phyloP scores from a whole-genome alignment of 2,797 vertebrate genomes.

The Simalia tracyae region DNA sequence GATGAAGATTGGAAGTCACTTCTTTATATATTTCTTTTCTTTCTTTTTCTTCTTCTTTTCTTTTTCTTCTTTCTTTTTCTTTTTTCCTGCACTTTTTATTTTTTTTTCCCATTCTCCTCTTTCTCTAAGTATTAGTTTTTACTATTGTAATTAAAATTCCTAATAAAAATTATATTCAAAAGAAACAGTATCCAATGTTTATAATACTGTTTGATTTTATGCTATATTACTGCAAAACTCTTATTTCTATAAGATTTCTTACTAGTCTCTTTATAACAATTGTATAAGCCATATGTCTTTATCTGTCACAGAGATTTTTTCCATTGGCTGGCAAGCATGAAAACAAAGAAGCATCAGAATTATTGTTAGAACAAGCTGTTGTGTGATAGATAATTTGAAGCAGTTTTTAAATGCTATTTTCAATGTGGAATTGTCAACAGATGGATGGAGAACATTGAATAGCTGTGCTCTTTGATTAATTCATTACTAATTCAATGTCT shows the following conservation, averaged over 20 bases:
- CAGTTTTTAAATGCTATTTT: constrained; percentile 72
- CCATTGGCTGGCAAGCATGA: constrained; percentile 69
- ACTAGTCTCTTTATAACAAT: neutral
- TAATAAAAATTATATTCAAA: neutral
- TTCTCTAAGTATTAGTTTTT: neutral
- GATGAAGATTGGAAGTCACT: too few relatives aligned
- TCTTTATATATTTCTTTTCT: too few relatives aligned
- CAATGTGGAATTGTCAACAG: constrained; percentile 74
- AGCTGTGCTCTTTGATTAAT: constrained; percentile 66
- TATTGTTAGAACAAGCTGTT: constrained; percentile 76
- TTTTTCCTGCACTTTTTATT: neutral
- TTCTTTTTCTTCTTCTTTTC: too few relatives aligned
- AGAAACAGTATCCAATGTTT: neutral
- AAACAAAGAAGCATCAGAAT: constrained; percentile 62
- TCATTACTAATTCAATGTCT: constrained; percentile 62
- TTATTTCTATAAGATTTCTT: constrained; percentile 3
- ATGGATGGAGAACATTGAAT: constrained; percentile 75
- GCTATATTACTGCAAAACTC: neutral
- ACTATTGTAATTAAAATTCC: neutral
- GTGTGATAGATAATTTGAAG: constrained; percentile 75
- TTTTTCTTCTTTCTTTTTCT: too few relatives aligned
- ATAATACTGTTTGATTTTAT: neutral
- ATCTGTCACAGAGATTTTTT: constrained; percentile 62
- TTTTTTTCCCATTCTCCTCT: neutral
- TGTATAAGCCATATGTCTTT: neutral